Conservation (phyloP, 2,113 vertebrate genomes). For the Nesospiza acunhae region DNA sequence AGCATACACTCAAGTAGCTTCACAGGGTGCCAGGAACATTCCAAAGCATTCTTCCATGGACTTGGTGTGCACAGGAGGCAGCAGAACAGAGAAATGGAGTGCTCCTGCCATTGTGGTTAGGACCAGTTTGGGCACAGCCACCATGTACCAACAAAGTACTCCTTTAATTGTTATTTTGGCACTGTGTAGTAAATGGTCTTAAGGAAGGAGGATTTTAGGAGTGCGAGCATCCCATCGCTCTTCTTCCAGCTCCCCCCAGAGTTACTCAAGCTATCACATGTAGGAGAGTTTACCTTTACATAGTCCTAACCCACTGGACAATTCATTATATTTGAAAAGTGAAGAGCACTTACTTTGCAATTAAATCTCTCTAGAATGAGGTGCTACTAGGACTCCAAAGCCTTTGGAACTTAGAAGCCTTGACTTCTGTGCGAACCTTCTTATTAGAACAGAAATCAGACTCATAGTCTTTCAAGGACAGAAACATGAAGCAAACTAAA, state of each 20-base stretch:
- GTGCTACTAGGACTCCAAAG: neutral
- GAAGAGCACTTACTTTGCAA: neutral
- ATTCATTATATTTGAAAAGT: neutral
- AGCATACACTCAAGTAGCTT: neutral
- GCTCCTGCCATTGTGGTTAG: fast-evolving
- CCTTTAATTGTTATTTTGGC: neutral
- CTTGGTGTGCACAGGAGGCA: neutral
- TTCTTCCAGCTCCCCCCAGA: neutral
- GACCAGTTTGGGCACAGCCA: fast-evolving
- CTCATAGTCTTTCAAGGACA: constrained; percentile 63
- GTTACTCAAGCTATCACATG: neutral
- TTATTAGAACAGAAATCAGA: constrained; percentile 44
- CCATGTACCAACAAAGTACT: neutral
- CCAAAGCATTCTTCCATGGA: neutral
- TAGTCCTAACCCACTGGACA: neutral
- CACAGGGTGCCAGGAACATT: neutral
- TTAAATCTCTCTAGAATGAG: neutral
- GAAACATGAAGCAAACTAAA: constrained; percentile 54
- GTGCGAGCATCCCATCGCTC: neutral
- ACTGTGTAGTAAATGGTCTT: neutral
- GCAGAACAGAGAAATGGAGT: neutral
- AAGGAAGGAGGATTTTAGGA: neutral
- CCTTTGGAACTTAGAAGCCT: neutral
- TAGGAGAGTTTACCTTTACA: neutral
- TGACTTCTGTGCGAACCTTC: neutral